Conservation (phyloP, 2,888 invertebrate species). For the Sialis lutaria region DNA sequence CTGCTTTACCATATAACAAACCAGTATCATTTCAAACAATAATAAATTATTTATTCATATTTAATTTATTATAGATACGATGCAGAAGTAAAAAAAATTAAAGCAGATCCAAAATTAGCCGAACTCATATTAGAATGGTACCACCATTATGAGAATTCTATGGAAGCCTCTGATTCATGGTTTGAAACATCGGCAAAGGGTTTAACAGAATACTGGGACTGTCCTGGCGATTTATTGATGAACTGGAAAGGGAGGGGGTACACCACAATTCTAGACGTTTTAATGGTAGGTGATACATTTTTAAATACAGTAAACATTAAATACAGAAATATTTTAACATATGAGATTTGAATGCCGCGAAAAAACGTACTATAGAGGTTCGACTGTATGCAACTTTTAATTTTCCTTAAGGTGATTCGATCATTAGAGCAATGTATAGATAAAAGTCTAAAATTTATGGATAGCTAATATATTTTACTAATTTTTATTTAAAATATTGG, state of each 20-base stretch:
- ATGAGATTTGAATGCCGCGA: too few relatives aligned
- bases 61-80: too few relatives aligned
- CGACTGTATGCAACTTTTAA: neutral
- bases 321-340: too few relatives aligned
- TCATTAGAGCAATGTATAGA: too few relatives aligned
- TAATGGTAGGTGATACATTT: conserved; percentile 32
- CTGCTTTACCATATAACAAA: too few relatives aligned
- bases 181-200: conserved; percentile 47
- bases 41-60: too few relatives aligned
- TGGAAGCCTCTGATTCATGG: conserved; percentile 45
- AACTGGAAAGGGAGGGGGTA: conserved; percentile 64
- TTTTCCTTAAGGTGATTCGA: neutral
- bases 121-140: conserved; percentile 18
- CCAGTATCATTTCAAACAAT: too few relatives aligned
- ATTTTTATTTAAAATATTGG: too few relatives aligned
- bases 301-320: neutral
- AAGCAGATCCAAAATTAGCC: conserved; percentile 11
- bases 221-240: conserved; percentile 49
- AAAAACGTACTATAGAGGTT: too few relatives aligned
- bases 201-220: conserved; percentile 41
- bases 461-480: too few relatives aligned
- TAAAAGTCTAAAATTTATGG: too few relatives aligned
- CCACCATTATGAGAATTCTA: conserved; percentile 18
- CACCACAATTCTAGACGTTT: conserved; percentile 42
- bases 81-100: neutral